These are phyloP conservation scores for Cavia aperea DNA, from an alignment of 2,113 vertebrate genomes.

Conservation along the genomic window DNA sequence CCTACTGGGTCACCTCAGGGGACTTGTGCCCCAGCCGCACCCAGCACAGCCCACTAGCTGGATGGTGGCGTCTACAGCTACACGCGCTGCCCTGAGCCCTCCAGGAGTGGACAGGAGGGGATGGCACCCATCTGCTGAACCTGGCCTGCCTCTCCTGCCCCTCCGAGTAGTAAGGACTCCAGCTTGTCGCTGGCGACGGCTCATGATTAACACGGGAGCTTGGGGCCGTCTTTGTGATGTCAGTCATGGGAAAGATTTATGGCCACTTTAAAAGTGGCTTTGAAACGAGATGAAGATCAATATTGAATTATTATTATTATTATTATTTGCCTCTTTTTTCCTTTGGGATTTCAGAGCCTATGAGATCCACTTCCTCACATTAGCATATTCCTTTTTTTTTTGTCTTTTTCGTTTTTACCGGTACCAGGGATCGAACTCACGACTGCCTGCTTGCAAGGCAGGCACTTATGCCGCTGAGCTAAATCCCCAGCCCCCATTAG, in stretches of 20 bases:
- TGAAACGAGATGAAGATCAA: slow-evolving; percentile 69
- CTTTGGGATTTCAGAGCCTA: slow-evolving; percentile 47
- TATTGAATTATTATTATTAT: slow-evolving; percentile 50
- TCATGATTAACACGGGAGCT: not conserved
- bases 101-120: not conserved
- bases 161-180: not conserved
- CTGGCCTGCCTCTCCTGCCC: not conserved
- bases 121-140: rapidly evolving
- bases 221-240: slow-evolving; percentile 22
- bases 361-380: slow-evolving; percentile 56
- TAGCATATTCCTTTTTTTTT: slow-evolving; percentile 57
- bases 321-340: slow-evolving; percentile 27
- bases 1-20: not conserved
- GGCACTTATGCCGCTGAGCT: too few species aligned
- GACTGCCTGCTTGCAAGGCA: too few species aligned
- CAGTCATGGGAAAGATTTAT: slow-evolving; percentile 59
- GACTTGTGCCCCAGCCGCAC: not conserved
- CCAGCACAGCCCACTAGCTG: not conserved
- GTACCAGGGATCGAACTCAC: too few species aligned
- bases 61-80: not conserved
- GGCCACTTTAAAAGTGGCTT: slow-evolving; percentile 65
- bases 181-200: not conserved
- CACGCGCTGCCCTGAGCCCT: not conserved
- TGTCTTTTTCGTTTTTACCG: too few species aligned
- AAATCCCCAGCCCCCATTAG: slow-evolving; percentile 29